Evolutionary conservation across 2,888 invertebrate genomes (phyloP).

Genomic region (Xiphydria camelus): DNA sequence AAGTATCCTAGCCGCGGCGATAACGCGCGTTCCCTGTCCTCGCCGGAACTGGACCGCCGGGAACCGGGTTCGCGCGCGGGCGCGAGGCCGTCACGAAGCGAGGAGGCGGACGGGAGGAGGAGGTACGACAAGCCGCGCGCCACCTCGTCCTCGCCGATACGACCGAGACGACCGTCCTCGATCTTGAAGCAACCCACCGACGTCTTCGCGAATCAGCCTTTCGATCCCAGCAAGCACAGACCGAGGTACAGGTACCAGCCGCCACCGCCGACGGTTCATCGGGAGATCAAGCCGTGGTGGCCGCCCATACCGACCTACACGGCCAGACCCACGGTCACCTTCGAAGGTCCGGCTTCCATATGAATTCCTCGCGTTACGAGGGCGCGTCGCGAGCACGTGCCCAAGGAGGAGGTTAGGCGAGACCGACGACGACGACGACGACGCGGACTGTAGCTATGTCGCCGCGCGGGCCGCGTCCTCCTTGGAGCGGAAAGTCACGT

Average conservation of each 20-base stretch:
- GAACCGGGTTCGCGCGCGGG: background rate
- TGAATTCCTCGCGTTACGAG: too few species aligned
- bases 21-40: constrained; percentile 68
- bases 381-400: too few species aligned
- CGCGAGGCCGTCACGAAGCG: too few species aligned
- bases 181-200: constrained; percentile 55
- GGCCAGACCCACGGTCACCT: constrained; percentile 70
- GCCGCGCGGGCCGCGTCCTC: too few species aligned
- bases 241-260: constrained; percentile 80
- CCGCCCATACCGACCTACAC: constrained; percentile 61
- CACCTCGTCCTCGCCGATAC: constrained; percentile 31
- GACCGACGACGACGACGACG: too few species aligned
- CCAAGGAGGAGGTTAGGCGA: constrained; percentile 2
- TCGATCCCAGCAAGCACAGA: constrained; percentile 75
- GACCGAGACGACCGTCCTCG: constrained; percentile 51
- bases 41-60: constrained; percentile 49
- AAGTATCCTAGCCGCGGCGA: constrained; percentile 72
- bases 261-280: constrained; percentile 58
- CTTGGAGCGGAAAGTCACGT: constrained; percentile 1
- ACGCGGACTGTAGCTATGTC: too few species aligned
- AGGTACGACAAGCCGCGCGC: constrained; percentile 14
- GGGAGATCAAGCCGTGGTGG: constrained; percentile 59
- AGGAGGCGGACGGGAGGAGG: constrained; percentile 7
- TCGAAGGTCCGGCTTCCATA: constrained; percentile 65
- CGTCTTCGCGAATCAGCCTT: constrained; percentile 68